phyloP scores from a whole-genome alignment of 2,888 invertebrate genomes.

The Lasioglossum vierecki region DNA sequence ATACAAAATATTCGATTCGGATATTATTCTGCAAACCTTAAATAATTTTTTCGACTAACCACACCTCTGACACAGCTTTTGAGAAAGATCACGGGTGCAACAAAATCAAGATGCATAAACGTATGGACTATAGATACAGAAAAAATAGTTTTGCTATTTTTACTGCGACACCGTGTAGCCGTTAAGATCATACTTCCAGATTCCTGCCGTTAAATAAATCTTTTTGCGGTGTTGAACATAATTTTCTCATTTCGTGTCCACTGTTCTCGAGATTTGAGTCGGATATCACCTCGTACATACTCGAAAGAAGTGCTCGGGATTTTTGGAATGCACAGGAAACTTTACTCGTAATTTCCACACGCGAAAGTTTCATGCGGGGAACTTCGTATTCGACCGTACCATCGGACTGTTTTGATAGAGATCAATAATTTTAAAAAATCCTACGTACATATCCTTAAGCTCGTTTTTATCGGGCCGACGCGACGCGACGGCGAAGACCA shows the following conservation, averaged over 20 bases:
- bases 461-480: slow-evolving; percentile 37
- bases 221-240: not conserved
- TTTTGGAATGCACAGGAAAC: not conserved
- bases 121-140: not conserved
- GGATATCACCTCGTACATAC: not conserved
- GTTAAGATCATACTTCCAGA: not conserved
- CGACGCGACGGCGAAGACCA: not conserved
- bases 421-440: not conserved
- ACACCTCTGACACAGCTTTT: too few species aligned
- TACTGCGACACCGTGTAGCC: not conserved
- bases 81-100: too few species aligned
- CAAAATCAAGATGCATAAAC: too few species aligned
- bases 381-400: not conserved
- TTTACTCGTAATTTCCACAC: not conserved
- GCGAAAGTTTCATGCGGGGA: not conserved
- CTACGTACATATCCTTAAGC: slow-evolving; percentile 27
- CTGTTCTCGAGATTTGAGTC: not conserved
- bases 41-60: too few species aligned
- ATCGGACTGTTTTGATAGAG: not conserved
- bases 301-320: not conserved
- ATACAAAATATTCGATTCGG: too few species aligned
- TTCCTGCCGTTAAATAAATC: not conserved
- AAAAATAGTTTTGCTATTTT: not conserved
- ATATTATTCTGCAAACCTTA: too few species aligned
- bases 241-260: not conserved